These are phyloP conservation scores for Brevipalpus yothersi DNA, from an alignment of 1,140 invertebrate genomes.

Conservation along the genomic window DNA sequence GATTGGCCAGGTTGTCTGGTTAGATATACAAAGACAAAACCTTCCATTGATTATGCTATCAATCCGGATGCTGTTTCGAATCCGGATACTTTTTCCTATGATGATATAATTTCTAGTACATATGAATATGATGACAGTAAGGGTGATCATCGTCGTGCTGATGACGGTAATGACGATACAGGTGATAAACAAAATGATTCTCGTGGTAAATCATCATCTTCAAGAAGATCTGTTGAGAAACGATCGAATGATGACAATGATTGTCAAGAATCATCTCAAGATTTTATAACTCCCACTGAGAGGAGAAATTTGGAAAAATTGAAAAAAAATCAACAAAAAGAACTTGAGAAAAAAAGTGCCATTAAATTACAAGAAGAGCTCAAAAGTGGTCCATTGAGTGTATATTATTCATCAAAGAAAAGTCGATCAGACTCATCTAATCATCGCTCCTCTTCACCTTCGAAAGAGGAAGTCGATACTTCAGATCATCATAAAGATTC, in stretches of 20 bases:
- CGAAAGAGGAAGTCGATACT: too few species aligned
- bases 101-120: neutral
- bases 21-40: neutral
- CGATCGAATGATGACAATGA: neutral
- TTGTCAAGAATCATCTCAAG: neutral
- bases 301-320: neutral
- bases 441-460: too few species aligned
- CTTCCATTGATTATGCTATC: neutral
- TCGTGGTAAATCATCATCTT: neutral
- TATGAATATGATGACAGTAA: neutral
- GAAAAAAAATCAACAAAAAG: neutral
- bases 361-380: neutral
- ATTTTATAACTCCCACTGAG: neutral
- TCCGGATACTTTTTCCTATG: neutral
- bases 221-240: neutral
- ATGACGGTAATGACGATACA: neutral
- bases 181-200: neutral
- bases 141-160: neutral
- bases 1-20: neutral
- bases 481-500: too few species aligned
- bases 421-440: neutral
- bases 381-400: neutral
- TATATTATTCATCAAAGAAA: neutral
- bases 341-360: neutral
- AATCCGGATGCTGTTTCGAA: neutral